Percentiles rank a stretch among this genome's conserved stretches.
Conservation (phyloP, 1,140 invertebrate species). For the Elymnias hypermnestra region DNA sequence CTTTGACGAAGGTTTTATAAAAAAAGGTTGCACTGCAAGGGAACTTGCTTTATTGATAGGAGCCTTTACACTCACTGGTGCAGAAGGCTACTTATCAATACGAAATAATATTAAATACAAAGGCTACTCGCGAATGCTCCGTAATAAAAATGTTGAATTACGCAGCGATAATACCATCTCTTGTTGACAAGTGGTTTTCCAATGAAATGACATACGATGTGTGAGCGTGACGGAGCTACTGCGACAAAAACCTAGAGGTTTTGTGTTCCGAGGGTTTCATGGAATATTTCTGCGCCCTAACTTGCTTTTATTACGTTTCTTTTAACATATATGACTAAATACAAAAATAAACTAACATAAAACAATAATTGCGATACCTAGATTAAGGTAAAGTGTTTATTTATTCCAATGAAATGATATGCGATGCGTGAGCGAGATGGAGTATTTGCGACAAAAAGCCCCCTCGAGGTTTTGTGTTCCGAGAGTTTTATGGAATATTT, state of each 20-base stretch:
- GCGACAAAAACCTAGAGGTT: no score
- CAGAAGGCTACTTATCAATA: conserved; percentile 83
- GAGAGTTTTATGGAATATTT: conserved; percentile 50
- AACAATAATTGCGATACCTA: no score
- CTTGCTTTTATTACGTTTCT: no score
- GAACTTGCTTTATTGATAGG: conserved; percentile 36
- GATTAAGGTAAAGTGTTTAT: no score
- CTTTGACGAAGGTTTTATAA: conserved; percentile 51
- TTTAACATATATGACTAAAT: no score
- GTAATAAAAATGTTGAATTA: conserved; percentile 57
- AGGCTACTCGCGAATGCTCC: conserved; percentile 36
- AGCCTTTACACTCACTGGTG: conserved; percentile 93
- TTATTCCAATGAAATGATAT: no score
- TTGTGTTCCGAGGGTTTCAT: no score
- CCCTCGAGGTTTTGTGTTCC: conserved; percentile 64
- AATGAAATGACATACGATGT: conserved; percentile 34
- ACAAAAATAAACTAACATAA: no score
- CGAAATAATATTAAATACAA: conserved; percentile 44
- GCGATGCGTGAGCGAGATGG: conserved; percentile 50
- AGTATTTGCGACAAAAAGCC: conserved; percentile 25
- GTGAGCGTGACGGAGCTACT: no score
- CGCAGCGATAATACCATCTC: conserved; percentile 66
- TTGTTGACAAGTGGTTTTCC: conserved; percentile 51
- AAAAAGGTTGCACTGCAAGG: conserved; percentile 2
- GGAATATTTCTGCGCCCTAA: no score